A percentile compares a stretch with the other conserved stretches of the same genome.
phyloP scores from a whole-genome alignment of 2,797 vertebrate genomes.

The Sebastes vulpes region DNA sequence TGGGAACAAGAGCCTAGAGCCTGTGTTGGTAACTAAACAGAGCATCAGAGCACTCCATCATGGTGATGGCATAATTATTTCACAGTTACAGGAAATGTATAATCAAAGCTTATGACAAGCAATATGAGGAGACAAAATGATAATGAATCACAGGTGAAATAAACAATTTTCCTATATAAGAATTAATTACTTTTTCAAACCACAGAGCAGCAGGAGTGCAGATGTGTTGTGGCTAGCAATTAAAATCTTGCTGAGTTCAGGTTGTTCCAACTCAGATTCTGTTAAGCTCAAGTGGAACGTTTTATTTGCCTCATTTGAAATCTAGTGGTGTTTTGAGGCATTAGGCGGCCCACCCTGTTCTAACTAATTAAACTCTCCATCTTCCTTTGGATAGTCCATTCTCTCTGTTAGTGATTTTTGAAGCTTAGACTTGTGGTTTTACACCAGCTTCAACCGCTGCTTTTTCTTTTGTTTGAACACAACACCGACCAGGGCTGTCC shows the following conservation, averaged over 20 bases:
- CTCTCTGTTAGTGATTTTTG: conserved; percentile 7
- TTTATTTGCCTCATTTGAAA: conserved; percentile 80
- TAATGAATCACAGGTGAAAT: neutral
- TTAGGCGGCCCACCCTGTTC: conserved; percentile 49
- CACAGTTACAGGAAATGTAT: neutral
- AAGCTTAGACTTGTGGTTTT: conserved; percentile 19
- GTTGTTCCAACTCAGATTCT: conserved; percentile 53
- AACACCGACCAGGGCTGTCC: neutral
- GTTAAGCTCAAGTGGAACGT: conserved; percentile 68
- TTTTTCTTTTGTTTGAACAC: neutral
- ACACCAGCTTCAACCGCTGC: neutral
- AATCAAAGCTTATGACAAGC: neutral
- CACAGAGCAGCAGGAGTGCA: conserved; percentile 40
- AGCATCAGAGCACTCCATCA: neutral
- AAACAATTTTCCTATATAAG: neutral
- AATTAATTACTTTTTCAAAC: conserved; percentile 7
- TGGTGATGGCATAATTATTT: neutral
- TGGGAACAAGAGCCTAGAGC: neutral
- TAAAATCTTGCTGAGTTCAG: conserved; percentile 80
- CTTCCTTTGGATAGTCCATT: conserved; percentile 26
- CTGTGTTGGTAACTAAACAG: neutral
- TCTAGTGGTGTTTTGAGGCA: conserved; percentile 45
- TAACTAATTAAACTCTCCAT: conserved; percentile 57
- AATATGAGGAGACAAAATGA: neutral
- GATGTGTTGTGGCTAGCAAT: conserved; percentile 67